Conservation (phyloP, 2,113 vertebrate species). For the Proteles cristata region DNA sequence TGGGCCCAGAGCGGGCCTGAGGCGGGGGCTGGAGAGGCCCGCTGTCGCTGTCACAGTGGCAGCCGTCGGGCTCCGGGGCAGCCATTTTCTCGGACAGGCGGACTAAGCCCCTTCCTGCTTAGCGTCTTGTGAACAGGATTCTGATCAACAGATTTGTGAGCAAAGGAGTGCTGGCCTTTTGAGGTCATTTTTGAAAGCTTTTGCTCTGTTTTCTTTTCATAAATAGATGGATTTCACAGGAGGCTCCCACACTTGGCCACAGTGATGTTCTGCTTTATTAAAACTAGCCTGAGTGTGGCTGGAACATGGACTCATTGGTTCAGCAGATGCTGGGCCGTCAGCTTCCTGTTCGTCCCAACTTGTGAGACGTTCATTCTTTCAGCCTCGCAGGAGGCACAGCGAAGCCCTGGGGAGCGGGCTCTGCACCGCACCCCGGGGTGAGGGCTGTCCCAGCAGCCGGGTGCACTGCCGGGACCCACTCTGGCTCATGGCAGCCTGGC, state of each 20-base stretch:
- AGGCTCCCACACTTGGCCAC: neutral
- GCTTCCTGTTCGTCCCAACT: fast-evolving
- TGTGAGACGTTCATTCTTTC: neutral
- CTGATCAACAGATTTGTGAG: neutral
- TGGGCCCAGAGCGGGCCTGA: neutral
- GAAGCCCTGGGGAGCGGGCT: fast-evolving
- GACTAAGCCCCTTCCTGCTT: fast-evolving
- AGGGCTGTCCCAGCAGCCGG: fast-evolving
- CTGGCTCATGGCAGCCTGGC: neutral
- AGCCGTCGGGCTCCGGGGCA: fast-evolving
- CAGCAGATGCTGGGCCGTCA: fast-evolving
- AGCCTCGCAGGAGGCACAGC: neutral
- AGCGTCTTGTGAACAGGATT: neutral
- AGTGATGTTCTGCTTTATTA: neutral
- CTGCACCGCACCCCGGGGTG: no score
- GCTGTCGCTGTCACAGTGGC: no score
- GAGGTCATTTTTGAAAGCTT: neutral
- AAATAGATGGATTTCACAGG: neutral
- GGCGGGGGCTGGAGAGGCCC: neutral
- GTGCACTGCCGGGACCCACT: fast-evolving
- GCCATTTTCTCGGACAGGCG: neutral
- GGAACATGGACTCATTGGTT: neutral
- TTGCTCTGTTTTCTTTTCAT: neutral
- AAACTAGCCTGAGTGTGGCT: neutral
- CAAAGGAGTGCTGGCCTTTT: neutral